phyloP scores from a whole-genome alignment of 2,797 vertebrate genomes.

The Falco berigora region DNA sequence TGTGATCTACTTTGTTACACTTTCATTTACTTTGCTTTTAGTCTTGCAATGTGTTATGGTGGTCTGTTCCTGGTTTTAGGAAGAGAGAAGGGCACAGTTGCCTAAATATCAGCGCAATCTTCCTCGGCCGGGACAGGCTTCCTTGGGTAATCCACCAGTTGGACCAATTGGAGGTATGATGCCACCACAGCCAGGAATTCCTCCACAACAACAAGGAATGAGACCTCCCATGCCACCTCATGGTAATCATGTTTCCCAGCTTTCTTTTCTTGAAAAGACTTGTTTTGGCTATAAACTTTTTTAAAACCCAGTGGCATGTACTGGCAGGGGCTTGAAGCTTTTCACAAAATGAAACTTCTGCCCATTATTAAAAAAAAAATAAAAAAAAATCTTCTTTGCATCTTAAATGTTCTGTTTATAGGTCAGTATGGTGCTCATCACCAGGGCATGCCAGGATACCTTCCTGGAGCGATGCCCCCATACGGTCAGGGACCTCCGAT shows the following conservation, averaged over 20 bases:
- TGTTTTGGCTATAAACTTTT: not conserved
- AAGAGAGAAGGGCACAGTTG: conserved; percentile 94
- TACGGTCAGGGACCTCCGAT: conserved; percentile 96
- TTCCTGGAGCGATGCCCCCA: conserved; percentile 93
- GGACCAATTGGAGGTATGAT: conserved; percentile 89
- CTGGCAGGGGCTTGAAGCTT: not conserved
- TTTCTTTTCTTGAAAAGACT: not conserved
- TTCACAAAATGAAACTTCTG: not conserved
- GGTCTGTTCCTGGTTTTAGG: conserved; percentile 73
- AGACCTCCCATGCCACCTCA: conserved; percentile 93
- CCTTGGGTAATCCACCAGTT: conserved; percentile 84
- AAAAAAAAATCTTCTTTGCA: not conserved
- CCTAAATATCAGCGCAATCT: conserved; percentile 93
- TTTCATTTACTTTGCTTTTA: not conserved
- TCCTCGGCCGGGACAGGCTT: conserved; percentile 86
- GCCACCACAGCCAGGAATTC: conserved; percentile 91
- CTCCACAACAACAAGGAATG: conserved; percentile 91
- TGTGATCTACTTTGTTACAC: not conserved
- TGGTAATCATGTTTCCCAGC: conserved; percentile 72
- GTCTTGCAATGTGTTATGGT: not conserved
- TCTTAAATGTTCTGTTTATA: conserved; percentile 71
- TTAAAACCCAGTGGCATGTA: not conserved
- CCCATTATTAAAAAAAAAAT: not conserved
- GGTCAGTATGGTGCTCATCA: conserved; percentile 95
- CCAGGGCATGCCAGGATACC: conserved; percentile 94